Evolutionary conservation across 2,888 invertebrate species (phyloP).

Genomic region (Clostera curtula): DNA sequence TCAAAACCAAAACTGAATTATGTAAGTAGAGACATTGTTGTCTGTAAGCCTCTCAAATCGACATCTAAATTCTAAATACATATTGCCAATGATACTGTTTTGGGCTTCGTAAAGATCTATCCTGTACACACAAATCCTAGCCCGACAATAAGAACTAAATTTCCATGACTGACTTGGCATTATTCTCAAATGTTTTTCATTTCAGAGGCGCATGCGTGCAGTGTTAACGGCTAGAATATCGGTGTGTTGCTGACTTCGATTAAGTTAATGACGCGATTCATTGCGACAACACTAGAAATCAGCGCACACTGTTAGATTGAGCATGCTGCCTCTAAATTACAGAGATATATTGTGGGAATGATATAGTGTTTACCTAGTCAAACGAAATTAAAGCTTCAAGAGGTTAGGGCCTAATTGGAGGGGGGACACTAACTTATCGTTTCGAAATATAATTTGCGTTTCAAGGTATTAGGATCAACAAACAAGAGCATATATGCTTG

Average conservation of each 20-base stretch:
- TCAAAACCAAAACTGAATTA: conserved; percentile 3
- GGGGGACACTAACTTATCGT: conserved; percentile 4
- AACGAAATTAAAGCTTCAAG: conserved; percentile 4
- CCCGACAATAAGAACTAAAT: conserved; percentile 50
- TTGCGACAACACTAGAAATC: conserved; percentile 44
- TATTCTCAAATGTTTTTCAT: conserved; percentile 69
- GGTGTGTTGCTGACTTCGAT: conserved; percentile 67
- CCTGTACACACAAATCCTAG: conserved; percentile 30
- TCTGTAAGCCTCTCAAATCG: too few relatives aligned
- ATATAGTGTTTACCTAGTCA: conserved; percentile 6
- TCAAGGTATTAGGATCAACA: conserved; percentile 23
- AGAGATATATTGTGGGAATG: conserved; percentile 1
- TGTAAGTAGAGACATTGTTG: not conserved
- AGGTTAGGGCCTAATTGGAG: conserved; percentile 3
- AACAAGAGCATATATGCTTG: conserved; percentile 63
- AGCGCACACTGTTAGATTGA: conserved; percentile 68
- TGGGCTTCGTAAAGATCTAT: conserved; percentile 25
- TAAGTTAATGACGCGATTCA: conserved; percentile 34
- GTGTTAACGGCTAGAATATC: conserved; percentile 66
- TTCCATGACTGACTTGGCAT: conserved; percentile 74
- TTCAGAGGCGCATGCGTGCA: conserved; percentile 76
- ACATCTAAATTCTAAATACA: too few relatives aligned
- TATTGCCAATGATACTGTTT: conserved; percentile 2
- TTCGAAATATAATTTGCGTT: conserved; percentile 7
- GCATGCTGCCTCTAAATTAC: conserved; percentile 66